Base-by-base conservation (phyloP, 2,113 vertebrate genomes). In the Corydoras maculifer region DNA sequence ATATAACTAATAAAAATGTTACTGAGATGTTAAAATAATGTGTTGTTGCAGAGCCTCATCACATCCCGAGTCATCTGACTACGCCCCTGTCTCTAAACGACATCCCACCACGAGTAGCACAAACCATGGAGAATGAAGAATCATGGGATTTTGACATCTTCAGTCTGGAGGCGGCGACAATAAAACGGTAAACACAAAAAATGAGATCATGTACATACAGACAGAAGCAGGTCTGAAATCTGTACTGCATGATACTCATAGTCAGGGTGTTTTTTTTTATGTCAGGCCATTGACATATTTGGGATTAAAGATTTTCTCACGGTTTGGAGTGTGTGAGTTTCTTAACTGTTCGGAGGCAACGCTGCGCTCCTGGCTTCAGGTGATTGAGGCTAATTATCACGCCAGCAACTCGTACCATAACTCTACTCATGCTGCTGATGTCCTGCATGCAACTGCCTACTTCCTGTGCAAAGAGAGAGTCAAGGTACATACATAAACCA, bases 341-440 rank as follows among this genome's bases (percentile, higher is more conserved):
- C 87, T 98, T 3, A 92, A 88, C 87, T 98, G 97, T 79, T 90
- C 95, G 0, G 95, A 99, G 86, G 84, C 87, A 29, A 94, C 93
- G 0, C 78, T 99, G 84, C 90, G 93, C 70, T 92, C 94, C 0
- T 98, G 96, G 97, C 79, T 99, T 30, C 93, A 98, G 79, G 83
- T 93, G 69, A 93, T 98, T 5, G 96, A 99, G 84, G 90, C 93
- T 18, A 96, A 93, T 83, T 99, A 99, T 81, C 95, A 97, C 81
- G 87, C 92, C 25, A 91, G 83, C 75, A 99, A 99, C 87, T 93
- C 96, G 54, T 99, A 98, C 87, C 97, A 99, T 86, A 99, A 99
- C 74, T 99, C 97, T 14, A 92, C 89, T 0, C 97, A 98, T 18
- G 88, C 96, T 1, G 94, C 96, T 0, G 95, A 98, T 2, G 96